Evolutionary conservation across 2,797 vertebrate species (phyloP), one percentile per base, ranked within the genome.

Genomic region (Pipistrellus kuhlii): DNA sequence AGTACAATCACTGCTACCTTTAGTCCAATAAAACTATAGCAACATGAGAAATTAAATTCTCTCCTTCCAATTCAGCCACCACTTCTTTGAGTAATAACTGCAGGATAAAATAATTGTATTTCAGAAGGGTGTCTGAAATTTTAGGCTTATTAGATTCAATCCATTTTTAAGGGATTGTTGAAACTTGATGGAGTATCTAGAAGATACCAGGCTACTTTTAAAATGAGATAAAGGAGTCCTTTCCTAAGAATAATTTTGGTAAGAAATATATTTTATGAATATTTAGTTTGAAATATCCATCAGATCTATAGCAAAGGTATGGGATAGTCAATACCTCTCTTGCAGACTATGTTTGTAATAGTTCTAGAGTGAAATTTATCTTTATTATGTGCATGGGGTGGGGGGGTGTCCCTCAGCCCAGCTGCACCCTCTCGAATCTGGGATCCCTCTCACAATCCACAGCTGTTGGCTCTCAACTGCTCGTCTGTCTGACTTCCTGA

Each of bases 41-140:
- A 95, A 92, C 91, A 91, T 66, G 78, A 91, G 46, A 98, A 98
- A 98, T 98, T 96, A 97, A 97, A 94, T 97, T 96, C 96, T 97
- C 94, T 96, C 57, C 51, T 96, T 85, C 68, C 90, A 92, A 68
- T 97, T 97, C 90, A 95, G 73, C 0, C 0, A 68, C 88, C 81
- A 64, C 51, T 94, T 62, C 80, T 97, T 84, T 95, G 93, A 95
- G 75, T 94, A 97, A 95, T 97, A 98, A 96, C 94, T 95, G 8
- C 48, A 72, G 84, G 59, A 66, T 81, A 94, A 97, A 95, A 94
- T 91, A 97, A 95, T 96, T 96, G 78, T 85, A 13, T 85, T 85
- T 87, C 91, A 84, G 93, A 97, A 97, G 59, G 55, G 48, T 48
- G 20, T 81, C 94, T 97, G 94, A 96, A 96, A 96, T 18, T 93